phyloP scores from a whole-genome alignment of 1,140 invertebrate species.

The Planococcus citri region DNA sequence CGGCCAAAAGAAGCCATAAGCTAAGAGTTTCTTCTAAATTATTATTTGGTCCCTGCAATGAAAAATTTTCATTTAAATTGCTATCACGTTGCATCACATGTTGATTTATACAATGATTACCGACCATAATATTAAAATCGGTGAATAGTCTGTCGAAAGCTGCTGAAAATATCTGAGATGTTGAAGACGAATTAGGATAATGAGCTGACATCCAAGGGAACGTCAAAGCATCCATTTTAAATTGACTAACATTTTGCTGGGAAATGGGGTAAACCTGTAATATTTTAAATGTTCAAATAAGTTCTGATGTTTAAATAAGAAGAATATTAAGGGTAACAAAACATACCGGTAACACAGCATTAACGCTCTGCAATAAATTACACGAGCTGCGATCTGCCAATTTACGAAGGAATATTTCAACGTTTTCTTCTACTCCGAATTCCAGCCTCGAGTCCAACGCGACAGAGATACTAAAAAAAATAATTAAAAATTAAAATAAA shows the following conservation, averaged over 20 bases:
- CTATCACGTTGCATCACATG: not conserved
- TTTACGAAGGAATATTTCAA: conserved; percentile 56
- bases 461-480: conserved; percentile 42
- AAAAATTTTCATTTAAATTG: not conserved
- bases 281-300: not conserved
- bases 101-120: too few species aligned
- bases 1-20: not conserved
- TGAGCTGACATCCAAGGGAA: not conserved
- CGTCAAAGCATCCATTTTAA: not conserved
- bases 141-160: conserved; percentile 8
- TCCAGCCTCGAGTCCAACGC: conserved; percentile 66
- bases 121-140: conserved; percentile 12
- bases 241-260: not conserved
- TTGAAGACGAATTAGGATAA: not conserved
- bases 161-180: not conserved
- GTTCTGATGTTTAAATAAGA: not conserved
- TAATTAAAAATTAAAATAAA: conserved; percentile 9
- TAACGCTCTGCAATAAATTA: conserved; percentile 42
- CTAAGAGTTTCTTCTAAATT: conserved; percentile 3
- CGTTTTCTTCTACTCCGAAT: conserved; percentile 53
- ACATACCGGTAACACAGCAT: conserved; percentile 35
- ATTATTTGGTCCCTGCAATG: conserved; percentile 1
- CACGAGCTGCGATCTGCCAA: conserved; percentile 46
- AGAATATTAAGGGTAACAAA: not conserved
- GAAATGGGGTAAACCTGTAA: not conserved